Evolutionary conservation across 2,113 vertebrate genomes (phyloP), one percentile per base, ranked within the genome.

Genomic region (Triplophysa tibetana): DNA sequence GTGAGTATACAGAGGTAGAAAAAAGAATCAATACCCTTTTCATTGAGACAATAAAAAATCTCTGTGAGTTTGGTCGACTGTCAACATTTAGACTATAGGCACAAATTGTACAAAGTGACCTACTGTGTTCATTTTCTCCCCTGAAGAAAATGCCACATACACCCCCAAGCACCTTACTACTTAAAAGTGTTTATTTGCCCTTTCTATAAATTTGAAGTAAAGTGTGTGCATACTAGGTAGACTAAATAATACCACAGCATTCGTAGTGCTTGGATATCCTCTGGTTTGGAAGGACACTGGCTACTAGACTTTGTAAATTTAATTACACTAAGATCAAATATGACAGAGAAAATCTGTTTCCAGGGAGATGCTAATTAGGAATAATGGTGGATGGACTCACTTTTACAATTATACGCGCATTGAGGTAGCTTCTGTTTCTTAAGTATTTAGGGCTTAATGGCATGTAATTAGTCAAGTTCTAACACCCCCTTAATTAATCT

Each of bases 391-490:
- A 66, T 65, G 48, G 70, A 67, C 61, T 24, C 63, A 16, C 23
- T 43, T 75, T 48, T 77, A 68, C 72, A 83, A 75, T 85, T 85
- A 79, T 23, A 69, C 62, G 21, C 24, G 12, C 77, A 84, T 78
- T 74, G 62, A 84, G 43, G 68, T 68, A 61, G n/a, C 29, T 65
- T 78, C 65, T 66, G 62, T 33, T 58, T 76, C 24, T 80, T 82
- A 83, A 84, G 78, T 72, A 56, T 78, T 77, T 66, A 38, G 17
- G 2, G 48, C 54, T 74, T 80, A 77, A 76, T 82, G 77, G 74
- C 13, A 45, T 24, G 78, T 79, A 85, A 85, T 87, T 88, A 86
- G 67, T 82, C 79, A 74, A 83, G 66, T 77, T 58, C 62, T 78
- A 85, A 70, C 56, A 75, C 75, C 70, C 81, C 80, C 63, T 70